These are phyloP conservation scores for Brachypteracias leptosomus DNA, from an alignment of 2,113 vertebrate genomes.

Conservation along the genomic window DNA sequence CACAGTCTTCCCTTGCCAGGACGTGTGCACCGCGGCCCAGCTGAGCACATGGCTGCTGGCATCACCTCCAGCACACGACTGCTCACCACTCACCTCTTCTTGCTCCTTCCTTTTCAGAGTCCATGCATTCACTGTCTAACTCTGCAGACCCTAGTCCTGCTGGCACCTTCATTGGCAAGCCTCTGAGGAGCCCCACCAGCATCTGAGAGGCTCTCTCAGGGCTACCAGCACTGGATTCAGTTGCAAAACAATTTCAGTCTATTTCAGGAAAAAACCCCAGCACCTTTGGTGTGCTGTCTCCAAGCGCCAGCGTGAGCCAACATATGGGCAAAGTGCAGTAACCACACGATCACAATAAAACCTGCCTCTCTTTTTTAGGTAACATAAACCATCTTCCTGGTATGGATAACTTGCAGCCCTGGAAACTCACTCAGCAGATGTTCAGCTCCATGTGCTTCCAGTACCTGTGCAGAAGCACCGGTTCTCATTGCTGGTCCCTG, in stretches of 20 bases:
- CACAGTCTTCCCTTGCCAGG: not conserved
- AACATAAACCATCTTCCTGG: not conserved
- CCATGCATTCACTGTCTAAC: no score
- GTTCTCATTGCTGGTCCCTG: not conserved
- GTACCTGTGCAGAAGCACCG: not conserved
- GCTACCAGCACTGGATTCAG: not conserved
- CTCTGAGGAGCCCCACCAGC: not conserved
- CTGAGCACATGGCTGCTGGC: fast-evolving
- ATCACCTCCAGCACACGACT: fast-evolving
- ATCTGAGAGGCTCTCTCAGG: not conserved
- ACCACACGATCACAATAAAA: not conserved
- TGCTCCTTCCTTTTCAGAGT: not conserved
- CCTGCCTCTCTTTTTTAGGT: not conserved
- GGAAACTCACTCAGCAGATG: not conserved
- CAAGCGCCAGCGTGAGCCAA: not conserved
- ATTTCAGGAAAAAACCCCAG: not conserved
- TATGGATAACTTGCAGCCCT: not conserved
- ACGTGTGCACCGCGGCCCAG: fast-evolving
- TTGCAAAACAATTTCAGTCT: not conserved
- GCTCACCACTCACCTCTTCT: not conserved
- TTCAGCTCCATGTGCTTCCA: not conserved
- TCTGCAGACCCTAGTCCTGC: not conserved
- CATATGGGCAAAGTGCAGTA: not conserved
- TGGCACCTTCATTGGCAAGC: fast-evolving
- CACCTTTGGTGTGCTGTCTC: not conserved